Conservation (phyloP, 53 echinoderm and acorn worm genomes). For the Holothuria leucospilota region DNA sequence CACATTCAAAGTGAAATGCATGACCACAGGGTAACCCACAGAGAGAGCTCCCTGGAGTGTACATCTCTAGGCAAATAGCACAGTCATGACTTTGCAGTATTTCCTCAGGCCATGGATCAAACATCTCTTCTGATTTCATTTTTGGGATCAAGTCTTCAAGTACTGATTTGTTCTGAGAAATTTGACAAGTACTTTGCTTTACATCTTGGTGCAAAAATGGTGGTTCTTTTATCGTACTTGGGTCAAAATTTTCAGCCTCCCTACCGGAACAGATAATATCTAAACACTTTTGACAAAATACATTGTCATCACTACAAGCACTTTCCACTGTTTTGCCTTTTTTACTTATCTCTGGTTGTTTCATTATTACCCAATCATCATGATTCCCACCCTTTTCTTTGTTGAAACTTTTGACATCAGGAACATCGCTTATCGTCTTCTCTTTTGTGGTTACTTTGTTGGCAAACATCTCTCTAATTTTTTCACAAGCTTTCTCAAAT, state of each 20-base stretch:
- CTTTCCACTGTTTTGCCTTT: neutral
- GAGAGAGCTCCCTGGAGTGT: slow-evolving; percentile 58
- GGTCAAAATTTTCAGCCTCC: neutral
- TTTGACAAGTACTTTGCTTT: neutral
- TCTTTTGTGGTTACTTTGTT: neutral
- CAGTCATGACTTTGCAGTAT: slow-evolving; percentile 75
- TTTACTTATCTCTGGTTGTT: neutral
- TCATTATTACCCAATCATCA: neutral
- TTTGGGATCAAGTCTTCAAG: slow-evolving; percentile 29
- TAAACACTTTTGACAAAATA: slow-evolving; percentile 20
- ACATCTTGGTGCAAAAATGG: slow-evolving; percentile 8
- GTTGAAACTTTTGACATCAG: neutral
- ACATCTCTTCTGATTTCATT: neutral
- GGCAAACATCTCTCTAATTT: slow-evolving; percentile 6
- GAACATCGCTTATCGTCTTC: neutral
- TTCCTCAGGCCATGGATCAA: slow-evolving; percentile 79
- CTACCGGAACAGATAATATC: neutral
- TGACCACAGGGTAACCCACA: slow-evolving; percentile 98
- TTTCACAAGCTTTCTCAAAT: neutral
- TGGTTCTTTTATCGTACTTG: neutral
- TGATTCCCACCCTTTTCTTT: neutral
- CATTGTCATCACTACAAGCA: neutral
- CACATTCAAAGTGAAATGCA: slow-evolving; percentile 82
- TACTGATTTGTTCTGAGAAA: slow-evolving; percentile 9
- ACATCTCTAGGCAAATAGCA: slow-evolving; percentile 88